These are phyloP conservation scores for Melitaea cinxia DNA, from an alignment of 1,140 invertebrate genomes.

Conservation along the genomic window DNA sequence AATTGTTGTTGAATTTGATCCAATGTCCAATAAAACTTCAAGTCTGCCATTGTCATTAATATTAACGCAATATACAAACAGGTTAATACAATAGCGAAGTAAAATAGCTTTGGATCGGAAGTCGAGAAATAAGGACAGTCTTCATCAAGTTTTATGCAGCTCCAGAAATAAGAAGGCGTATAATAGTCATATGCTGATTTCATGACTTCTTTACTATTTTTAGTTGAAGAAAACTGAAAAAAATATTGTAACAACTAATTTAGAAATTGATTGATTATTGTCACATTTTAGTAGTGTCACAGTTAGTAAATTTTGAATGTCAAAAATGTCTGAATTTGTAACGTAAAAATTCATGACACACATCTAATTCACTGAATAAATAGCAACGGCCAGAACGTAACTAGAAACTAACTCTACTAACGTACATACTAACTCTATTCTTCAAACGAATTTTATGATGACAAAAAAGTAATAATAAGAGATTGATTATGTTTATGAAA, in stretches of 20 bases:
- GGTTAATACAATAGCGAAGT: conserved; percentile 50
- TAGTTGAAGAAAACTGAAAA: conserved; percentile 1
- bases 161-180: conserved; percentile 64
- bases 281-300: too few species aligned
- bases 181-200: conserved; percentile 32
- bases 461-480: too few species aligned
- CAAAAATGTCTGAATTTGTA: too few species aligned
- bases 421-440: too few species aligned
- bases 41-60: conserved; percentile 54
- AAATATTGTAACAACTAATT: not conserved
- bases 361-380: too few species aligned
- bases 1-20: conserved; percentile 57
- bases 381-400: too few species aligned
- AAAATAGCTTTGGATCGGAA: conserved; percentile 52
- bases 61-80: conserved; percentile 50
- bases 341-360: too few species aligned
- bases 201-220: conserved; percentile 34
- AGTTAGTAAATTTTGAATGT: too few species aligned
- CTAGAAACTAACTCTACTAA: too few species aligned
- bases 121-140: conserved; percentile 58
- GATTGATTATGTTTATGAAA: too few species aligned
- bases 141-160: conserved; percentile 53
- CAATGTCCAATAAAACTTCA: conserved; percentile 60
- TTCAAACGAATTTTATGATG: too few species aligned
- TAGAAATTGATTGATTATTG: not conserved